These are phyloP conservation scores for Lepilemur septentrionalis DNA, from an alignment of 2,797 vertebrate genomes.

Conservation along the genomic window DNA sequence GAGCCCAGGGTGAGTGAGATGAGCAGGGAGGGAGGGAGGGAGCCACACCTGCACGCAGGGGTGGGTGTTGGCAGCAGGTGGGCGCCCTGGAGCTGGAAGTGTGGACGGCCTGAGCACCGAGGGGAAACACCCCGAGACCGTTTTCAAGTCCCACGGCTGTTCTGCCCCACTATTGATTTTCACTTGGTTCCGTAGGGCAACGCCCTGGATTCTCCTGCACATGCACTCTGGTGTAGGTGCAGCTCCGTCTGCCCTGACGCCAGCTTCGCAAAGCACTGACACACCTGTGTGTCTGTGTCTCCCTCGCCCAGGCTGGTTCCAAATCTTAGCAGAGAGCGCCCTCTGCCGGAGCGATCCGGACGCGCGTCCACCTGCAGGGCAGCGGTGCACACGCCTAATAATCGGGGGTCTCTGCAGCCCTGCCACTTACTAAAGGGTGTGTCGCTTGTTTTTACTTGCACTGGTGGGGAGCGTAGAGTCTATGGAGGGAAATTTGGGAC, in stretches of 20 bases:
- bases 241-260: neutral
- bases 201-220: neutral
- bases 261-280: too few species aligned
- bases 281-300: too few species aligned
- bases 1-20: neutral
- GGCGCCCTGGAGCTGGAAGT: too few species aligned
- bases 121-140: rapidly evolving
- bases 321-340: conserved; percentile 40
- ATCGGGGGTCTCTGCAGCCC: neutral
- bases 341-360: neutral
- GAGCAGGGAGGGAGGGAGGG: too few species aligned
- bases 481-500: neutral
- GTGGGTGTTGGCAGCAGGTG: neutral
- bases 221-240: too few species aligned
- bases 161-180: rapidly evolving
- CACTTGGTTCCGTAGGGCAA: neutral
- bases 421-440: neutral
- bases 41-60: rapidly evolving
- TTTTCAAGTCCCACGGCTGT: neutral
- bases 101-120: neutral
- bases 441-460: neutral
- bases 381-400: too few species aligned
- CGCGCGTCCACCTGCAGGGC: too few species aligned
- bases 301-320: too few species aligned
- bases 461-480: neutral